A percentile compares a stretch with the other conserved stretches of the same genome.
These are phyloP conservation scores for Temnothorax longispinosus DNA, from an alignment of 1,140 invertebrate species.

Conservation along the genomic window DNA sequence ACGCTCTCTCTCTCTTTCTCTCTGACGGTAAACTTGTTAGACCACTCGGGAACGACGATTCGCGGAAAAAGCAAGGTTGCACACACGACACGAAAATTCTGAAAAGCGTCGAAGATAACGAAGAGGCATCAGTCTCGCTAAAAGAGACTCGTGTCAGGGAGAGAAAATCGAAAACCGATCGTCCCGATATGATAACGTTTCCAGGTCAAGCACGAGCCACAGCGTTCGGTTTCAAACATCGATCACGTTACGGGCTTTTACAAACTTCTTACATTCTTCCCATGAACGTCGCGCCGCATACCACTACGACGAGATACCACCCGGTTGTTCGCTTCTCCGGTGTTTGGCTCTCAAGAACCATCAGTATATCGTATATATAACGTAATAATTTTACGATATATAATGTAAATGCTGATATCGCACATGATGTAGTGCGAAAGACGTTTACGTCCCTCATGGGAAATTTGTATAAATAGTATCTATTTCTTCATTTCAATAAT, in stretches of 20 bases:
- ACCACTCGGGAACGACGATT: background rate
- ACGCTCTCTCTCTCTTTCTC: background rate
- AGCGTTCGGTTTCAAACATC: constrained; percentile 5
- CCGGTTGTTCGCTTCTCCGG: background rate
- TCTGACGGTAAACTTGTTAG: constrained; percentile 9
- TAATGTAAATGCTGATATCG: background rate
- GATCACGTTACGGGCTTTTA: constrained; percentile 6
- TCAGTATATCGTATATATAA: background rate
- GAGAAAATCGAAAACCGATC: background rate
- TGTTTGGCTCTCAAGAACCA: background rate
- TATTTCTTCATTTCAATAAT: background rate
- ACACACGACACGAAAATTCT: constrained; percentile 23
- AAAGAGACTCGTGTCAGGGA: background rate
- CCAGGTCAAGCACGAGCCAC: background rate
- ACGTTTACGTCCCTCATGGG: background rate
- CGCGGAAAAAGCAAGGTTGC: background rate
- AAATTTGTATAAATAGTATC: background rate
- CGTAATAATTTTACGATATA: background rate
- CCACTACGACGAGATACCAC: background rate
- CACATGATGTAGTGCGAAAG: background rate
- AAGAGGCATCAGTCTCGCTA: background rate
- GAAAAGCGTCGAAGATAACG: constrained; percentile 7
- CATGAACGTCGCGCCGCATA: background rate
- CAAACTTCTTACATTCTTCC: constrained; percentile 4
- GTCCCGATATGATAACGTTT: background rate